phyloP scores from a whole-genome alignment of 2,888 invertebrate genomes.

The Amphipyra tragopoginis region DNA sequence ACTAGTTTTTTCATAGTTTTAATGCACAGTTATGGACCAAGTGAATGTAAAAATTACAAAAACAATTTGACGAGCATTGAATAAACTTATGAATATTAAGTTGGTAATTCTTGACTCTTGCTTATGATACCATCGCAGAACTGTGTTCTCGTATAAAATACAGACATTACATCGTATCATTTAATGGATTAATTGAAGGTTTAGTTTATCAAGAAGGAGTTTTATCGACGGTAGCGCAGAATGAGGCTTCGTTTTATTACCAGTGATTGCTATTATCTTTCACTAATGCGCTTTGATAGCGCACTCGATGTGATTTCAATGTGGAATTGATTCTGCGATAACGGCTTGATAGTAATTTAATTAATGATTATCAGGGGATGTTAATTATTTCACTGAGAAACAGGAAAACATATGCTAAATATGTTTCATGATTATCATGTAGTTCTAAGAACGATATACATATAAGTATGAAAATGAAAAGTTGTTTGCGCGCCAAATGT shows the following conservation, averaged over 20 bases:
- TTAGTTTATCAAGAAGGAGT: constrained; percentile 20
- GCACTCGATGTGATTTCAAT: constrained; percentile 35
- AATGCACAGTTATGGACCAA: too few relatives aligned
- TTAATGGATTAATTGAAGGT: constrained; percentile 15
- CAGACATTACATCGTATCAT: constrained; percentile 12
- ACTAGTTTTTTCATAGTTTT: too few relatives aligned
- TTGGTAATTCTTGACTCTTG: not conserved
- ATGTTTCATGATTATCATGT: too few relatives aligned
- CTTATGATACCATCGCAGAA: not conserved
- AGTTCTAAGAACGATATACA: too few relatives aligned
- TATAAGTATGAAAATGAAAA: not conserved
- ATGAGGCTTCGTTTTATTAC: constrained; percentile 31
- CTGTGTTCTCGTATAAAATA: constrained; percentile 4
- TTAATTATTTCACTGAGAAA: not conserved
- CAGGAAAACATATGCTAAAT: too few relatives aligned
- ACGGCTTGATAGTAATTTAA: constrained; percentile 5
- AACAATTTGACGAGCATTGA: not conserved
- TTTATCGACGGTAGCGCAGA: constrained; percentile 7
- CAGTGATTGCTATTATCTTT: constrained; percentile 17
- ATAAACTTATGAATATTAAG: not conserved
- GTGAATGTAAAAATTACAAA: too few relatives aligned
- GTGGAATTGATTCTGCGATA: constrained; percentile 27
- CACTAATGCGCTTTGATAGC: constrained; percentile 26
- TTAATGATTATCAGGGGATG: constrained; percentile 17
- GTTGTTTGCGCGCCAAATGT: not conserved